Evolutionary conservation across 1,140 invertebrate species (phyloP).

Genomic region (Platyscapa corneri): DNA sequence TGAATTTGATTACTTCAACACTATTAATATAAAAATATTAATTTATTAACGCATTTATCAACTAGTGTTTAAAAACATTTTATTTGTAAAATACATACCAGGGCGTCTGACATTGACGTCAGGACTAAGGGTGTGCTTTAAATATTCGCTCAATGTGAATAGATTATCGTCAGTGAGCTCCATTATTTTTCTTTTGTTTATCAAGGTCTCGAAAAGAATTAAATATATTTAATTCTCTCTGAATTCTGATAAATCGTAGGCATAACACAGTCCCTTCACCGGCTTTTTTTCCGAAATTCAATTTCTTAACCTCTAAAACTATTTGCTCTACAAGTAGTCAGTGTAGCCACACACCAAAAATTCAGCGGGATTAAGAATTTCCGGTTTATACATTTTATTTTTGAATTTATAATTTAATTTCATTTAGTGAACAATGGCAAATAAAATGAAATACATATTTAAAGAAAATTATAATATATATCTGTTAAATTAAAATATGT

Average conservation of each 20-base stretch:
- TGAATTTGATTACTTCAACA: not conserved
- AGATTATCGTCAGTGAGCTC: conserved; percentile 89
- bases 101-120: conserved; percentile 86
- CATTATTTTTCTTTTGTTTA: conserved; percentile 74
- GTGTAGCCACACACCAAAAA: conserved; percentile 11
- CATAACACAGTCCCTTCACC: conserved; percentile 52
- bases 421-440: not conserved
- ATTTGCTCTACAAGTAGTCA: conserved; percentile 17
- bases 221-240: conserved; percentile 45
- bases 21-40: not conserved
- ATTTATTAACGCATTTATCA: not conserved
- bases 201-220: conserved; percentile 11
- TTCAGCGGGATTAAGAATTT: conserved; percentile 43
- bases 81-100: conserved; percentile 75
- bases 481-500: not conserved
- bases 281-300: conserved; percentile 56
- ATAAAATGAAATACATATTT: not conserved
- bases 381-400: conserved; percentile 23
- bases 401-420: not conserved
- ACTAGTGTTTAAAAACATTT: not conserved
- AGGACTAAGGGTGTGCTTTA: conserved; percentile 91
- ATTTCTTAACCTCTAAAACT: conserved; percentile 57
- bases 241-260: conserved; percentile 46
- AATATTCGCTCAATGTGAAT: conserved; percentile 84
- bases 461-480: not conserved